A percentile compares a stretch with the other conserved stretches of the same genome.
Conservation (phyloP, 2,797 vertebrate species). For the Myotis myotis region DNA sequence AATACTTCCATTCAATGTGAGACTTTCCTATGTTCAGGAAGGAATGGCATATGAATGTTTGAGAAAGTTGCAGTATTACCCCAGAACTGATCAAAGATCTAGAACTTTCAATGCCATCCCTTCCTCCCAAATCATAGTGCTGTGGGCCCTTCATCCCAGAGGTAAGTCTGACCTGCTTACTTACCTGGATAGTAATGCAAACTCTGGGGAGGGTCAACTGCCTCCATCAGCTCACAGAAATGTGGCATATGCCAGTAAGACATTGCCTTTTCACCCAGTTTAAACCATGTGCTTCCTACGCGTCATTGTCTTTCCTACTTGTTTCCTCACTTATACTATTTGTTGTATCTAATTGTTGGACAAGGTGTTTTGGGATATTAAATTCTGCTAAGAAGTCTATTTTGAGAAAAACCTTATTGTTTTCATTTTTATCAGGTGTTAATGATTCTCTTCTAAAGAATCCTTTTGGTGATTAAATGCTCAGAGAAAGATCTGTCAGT, state of each 20-base stretch:
- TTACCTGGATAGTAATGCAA: slow-evolving; percentile 1
- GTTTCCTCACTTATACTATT: background rate
- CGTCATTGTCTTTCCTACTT: background rate
- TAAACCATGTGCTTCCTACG: background rate
- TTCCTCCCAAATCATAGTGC: background rate
- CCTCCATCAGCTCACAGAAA: background rate
- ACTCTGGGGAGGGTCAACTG: background rate
- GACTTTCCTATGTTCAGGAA: background rate
- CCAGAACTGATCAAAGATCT: background rate
- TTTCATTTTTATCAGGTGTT: background rate
- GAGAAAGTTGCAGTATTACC: background rate
- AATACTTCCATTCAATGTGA: background rate
- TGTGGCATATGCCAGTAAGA: background rate
- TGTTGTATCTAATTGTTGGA: background rate
- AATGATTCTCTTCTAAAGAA: slow-evolving; percentile 4
- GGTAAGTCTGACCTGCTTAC: slow-evolving; percentile 8
- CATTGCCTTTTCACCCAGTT: background rate
- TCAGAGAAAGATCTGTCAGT: background rate
- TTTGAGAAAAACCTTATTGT: background rate
- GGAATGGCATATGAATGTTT: background rate
- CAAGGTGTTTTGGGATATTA: background rate
- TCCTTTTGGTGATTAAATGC: background rate
- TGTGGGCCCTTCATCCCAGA: background rate
- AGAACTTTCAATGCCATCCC: background rate
- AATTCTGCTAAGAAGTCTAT: background rate